Evolutionary conservation across 2,113 vertebrate genomes (phyloP), one percentile per base, ranked within the genome.

Genomic region (Martes martes): DNA sequence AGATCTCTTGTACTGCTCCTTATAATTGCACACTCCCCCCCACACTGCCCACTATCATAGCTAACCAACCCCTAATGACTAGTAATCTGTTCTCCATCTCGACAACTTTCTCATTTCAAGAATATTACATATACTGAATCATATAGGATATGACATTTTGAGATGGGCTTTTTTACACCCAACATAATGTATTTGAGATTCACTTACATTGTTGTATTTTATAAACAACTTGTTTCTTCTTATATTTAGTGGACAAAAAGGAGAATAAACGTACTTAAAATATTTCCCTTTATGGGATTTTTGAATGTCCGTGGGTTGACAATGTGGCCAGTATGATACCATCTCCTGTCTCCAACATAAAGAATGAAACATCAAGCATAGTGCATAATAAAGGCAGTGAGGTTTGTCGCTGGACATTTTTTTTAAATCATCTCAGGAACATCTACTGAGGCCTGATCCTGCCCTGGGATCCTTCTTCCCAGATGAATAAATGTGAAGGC

Each of bases 31-130:
- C 6, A 78, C 31, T 7, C 21, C 18, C 31, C 57, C 1, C 6
- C 4, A 67, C 21, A 33, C n/a, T 14, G 47, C 31, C 31, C 55
- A 65, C 52, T 73, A 36, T 14, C 31, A 71, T 50, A 65, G 39
- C 42, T 36, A 82, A 69, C 18, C 16, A 65, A 65, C 63, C 63
- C 31, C 63, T 65, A 33, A 65, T 65, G 63, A 65, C 63, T 16
- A 65, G 14, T 65, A 33, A 67, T 2, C 63, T 80, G 23, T 85
- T 76, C 31, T 94, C 57, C 11, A 65, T 19, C 16, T 91, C 21
- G 87, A 28, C 84, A 91, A 73, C 79, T 82, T 42, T 47, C 42
- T 86, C 86, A 71, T 82, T 94, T 97, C 63, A 81, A 93, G 36
- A 86, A 87, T 86, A 26, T 79, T 96, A 88, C 24, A 50, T 87